Base-by-base conservation (phyloP, 1,140 invertebrate genomes). In the Ceratitis capitata region DNA sequence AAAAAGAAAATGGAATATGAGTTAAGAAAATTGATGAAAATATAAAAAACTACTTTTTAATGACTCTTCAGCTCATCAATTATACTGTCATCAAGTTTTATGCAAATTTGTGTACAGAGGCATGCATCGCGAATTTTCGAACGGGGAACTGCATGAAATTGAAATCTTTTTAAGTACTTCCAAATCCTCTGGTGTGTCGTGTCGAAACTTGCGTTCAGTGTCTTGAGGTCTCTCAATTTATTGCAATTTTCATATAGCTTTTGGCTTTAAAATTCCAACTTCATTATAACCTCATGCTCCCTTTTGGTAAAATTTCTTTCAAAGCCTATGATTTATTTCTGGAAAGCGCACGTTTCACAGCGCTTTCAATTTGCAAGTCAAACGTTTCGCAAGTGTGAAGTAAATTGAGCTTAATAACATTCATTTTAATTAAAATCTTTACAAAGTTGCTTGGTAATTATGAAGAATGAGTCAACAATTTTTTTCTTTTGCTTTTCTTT, bases 21-120 rank as follows among this genome's bases (percentile, higher is more conserved):
- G 58, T 29, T 12, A 61, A 61, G 58, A 61, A 61, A 61, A 61
- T 61, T 26, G 23, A 61, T 14, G 26, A 29, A 61, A 29, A 26
- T 61, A 61, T 61, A 61, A 61, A 47, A 12, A 29, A 61, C 26
- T 61, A 61, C 58, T 61, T 61, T 61, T 61, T 61, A 61, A 61
- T 61, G 26, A 29, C 26, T n/a, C n/a, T 61, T 61, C 58, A 61
- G 58, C 58, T 26, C 58, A 61, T 61, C 58, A 61, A 61, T 61
- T 61, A 61, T 29, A 23, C 58, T 61, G 58, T 61, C 58, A 61
- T 61, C 58, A 61, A 61, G 58, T 61, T 61, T 61, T 29, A 29
- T 61, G 58, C 29, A 29, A 61, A 61, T 29, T 26, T 61, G 6
- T 26, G 16, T 6, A 9, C 58, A 61, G 26, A 29, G 23, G 29